These are phyloP conservation scores for Synanthedon tipuliformis DNA, from an alignment of 2,888 invertebrate species.

Conservation along the genomic window DNA sequence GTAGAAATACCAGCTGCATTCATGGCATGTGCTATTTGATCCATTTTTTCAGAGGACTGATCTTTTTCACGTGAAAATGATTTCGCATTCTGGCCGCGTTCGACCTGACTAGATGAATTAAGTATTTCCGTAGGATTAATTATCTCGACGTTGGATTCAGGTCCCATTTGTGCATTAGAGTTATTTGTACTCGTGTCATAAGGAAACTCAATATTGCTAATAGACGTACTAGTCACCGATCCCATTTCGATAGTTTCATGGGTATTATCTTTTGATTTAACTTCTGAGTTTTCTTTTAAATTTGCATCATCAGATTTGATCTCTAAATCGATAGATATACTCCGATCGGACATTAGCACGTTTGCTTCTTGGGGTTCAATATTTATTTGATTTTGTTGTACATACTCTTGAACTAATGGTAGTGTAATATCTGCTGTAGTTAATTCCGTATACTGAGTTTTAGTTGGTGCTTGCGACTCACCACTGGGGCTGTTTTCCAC, in stretches of 20 bases:
- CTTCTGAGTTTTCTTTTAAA: constrained; percentile 16
- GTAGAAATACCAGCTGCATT: constrained; percentile 56
- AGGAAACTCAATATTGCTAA: constrained; percentile 22
- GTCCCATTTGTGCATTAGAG: constrained; percentile 8
- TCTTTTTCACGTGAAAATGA: constrained; percentile 13
- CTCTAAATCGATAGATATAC: constrained; percentile 33
- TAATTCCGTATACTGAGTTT: constrained; percentile 60
- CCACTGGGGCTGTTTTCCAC: constrained; percentile 44
- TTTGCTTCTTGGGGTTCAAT: constrained; percentile 23
- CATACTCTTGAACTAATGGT: constrained; percentile 44
- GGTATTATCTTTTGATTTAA: constrained; percentile 29
- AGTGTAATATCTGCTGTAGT: constrained; percentile 53
- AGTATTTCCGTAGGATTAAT: constrained; percentile 11
- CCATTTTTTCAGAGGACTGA: constrained; percentile 35
- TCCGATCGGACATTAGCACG: constrained; percentile 21
- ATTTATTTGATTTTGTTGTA: constrained; percentile 29
- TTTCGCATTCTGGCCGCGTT: neutral
- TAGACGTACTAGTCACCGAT: constrained; percentile 14
- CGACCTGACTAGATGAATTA: neutral
- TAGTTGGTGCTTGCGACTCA: constrained; percentile 39
- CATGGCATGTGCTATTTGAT: constrained; percentile 61
- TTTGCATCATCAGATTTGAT: constrained; percentile 26
- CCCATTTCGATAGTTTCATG: constrained; percentile 21
- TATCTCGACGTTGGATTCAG: constrained; percentile 14
- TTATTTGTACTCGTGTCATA: constrained; percentile 15